phyloP scores from a whole-genome alignment of 2,888 invertebrate species.

The Trachelus tabidus region DNA sequence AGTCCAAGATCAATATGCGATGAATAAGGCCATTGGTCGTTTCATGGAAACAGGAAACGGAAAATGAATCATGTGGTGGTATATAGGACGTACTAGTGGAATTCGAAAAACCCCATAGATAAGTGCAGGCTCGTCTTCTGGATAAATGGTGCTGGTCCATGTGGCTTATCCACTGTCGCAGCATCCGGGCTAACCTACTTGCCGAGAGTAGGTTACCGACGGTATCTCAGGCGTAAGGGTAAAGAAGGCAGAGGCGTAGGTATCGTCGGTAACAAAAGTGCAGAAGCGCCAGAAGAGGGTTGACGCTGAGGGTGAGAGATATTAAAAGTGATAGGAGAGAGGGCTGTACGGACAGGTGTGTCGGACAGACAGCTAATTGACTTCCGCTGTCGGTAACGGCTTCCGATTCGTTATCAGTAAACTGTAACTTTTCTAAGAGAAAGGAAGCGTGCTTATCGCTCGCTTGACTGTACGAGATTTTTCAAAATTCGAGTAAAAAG shows the following conservation, averaged over 20 bases:
- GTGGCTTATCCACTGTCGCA: background rate
- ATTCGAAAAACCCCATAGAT: background rate
- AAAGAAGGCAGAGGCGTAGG: background rate
- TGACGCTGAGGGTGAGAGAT: background rate
- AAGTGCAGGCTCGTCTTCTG: background rate
- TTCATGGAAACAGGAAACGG: background rate
- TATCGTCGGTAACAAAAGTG: background rate
- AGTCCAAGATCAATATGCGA: background rate
- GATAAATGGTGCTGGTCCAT: background rate
- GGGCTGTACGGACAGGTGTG: background rate
- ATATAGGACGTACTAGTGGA: background rate
- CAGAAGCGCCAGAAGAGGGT: background rate
- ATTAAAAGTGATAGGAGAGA: background rate
- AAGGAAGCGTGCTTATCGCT: background rate
- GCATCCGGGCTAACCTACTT: background rate
- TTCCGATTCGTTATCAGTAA: background rate
- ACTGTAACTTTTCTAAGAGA: background rate
- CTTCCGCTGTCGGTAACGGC: background rate
- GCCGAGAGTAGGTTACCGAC: background rate
- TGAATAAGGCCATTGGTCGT: background rate
- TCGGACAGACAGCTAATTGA: background rate
- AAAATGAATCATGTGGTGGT: background rate
- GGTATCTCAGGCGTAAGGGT: background rate
- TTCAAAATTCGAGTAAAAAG: slow-evolving; percentile 3
- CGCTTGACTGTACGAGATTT: background rate